phyloP scores from a whole-genome alignment of 2,888 invertebrate genomes.

The Myathropa florea region DNA sequence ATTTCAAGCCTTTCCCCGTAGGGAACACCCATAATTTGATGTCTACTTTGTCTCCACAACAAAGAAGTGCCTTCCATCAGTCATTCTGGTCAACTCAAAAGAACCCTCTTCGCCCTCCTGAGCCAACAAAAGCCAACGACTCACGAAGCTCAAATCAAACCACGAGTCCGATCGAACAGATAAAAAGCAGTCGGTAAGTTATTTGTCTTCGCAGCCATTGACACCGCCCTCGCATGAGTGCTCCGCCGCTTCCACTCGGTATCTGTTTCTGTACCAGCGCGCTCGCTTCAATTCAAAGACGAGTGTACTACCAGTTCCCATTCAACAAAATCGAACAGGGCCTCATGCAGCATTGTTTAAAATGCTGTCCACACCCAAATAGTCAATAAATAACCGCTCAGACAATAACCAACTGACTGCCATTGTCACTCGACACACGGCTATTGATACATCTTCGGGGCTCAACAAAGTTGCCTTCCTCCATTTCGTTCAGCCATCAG shows the following conservation, averaged over 20 bases:
- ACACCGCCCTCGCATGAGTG: background rate
- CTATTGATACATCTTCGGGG: slow-evolving; percentile 55
- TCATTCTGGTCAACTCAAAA: no score
- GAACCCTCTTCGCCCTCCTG: no score
- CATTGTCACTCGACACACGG: slow-evolving; percentile 39
- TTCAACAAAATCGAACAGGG: slow-evolving; percentile 14
- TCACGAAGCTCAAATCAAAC: background rate
- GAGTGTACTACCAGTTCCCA: background rate
- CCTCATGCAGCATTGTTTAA: slow-evolving; percentile 45
- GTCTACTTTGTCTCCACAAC: no score
- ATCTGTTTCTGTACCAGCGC: background rate
- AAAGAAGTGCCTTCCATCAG: no score
- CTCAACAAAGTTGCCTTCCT: slow-evolving; percentile 18
- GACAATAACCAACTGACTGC: slow-evolving; percentile 50
- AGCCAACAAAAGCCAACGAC: background rate
- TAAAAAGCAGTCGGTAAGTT: background rate
- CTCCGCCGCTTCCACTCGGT: background rate
- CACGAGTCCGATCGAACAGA: background rate
- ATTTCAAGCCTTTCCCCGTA: no score
- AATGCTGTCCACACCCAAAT: slow-evolving; percentile 33
- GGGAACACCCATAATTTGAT: no score
- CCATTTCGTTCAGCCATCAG: background rate
- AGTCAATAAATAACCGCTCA: slow-evolving; percentile 37
- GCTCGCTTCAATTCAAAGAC: background rate
- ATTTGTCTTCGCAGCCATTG: background rate